A percentile compares a stretch with the other conserved stretches of the same genome.
phyloP scores from a whole-genome alignment of 2,888 invertebrate genomes.

The Theretra japonica region DNA sequence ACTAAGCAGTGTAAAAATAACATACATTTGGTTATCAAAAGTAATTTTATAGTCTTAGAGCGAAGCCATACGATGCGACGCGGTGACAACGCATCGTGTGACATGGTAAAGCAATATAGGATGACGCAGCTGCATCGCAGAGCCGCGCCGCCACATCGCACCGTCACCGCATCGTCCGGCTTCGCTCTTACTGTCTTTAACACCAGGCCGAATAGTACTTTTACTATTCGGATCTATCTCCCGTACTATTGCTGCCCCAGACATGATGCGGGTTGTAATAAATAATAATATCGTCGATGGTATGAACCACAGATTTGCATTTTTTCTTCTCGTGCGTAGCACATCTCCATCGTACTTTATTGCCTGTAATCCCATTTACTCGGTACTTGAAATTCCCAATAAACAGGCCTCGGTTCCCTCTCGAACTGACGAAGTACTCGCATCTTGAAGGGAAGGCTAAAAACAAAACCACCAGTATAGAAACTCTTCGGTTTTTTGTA shows the following conservation, averaged over 20 bases:
- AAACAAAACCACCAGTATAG: not conserved
- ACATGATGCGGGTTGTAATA: slow-evolving; percentile 40
- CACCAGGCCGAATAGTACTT: too few relatives aligned
- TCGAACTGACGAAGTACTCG: slow-evolving; percentile 24
- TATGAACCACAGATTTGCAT: slow-evolving; percentile 48
- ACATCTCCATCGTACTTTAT: slow-evolving; percentile 51
- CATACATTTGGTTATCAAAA: too few relatives aligned
- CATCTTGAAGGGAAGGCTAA: not conserved
- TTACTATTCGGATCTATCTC: not conserved
- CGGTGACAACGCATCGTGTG: too few relatives aligned
- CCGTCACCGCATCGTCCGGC: too few relatives aligned
- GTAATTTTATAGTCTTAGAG: too few relatives aligned
- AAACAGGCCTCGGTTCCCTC: slow-evolving; percentile 43
- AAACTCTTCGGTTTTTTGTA: not conserved
- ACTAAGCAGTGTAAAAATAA: too few relatives aligned
- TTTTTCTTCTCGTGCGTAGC: slow-evolving; percentile 41
- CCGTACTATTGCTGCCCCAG: slow-evolving; percentile 5
- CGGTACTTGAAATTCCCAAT: slow-evolving; percentile 42
- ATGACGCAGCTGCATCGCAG: too few relatives aligned
- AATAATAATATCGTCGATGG: slow-evolving; percentile 43
- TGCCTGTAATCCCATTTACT: slow-evolving; percentile 36
- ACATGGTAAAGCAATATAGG: too few relatives aligned
- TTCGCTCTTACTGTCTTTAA: too few relatives aligned
- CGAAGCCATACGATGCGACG: too few relatives aligned
- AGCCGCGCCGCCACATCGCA: too few relatives aligned